Conservation (phyloP, 1,140 invertebrate genomes). For the Mactra quadrangularis region DNA sequence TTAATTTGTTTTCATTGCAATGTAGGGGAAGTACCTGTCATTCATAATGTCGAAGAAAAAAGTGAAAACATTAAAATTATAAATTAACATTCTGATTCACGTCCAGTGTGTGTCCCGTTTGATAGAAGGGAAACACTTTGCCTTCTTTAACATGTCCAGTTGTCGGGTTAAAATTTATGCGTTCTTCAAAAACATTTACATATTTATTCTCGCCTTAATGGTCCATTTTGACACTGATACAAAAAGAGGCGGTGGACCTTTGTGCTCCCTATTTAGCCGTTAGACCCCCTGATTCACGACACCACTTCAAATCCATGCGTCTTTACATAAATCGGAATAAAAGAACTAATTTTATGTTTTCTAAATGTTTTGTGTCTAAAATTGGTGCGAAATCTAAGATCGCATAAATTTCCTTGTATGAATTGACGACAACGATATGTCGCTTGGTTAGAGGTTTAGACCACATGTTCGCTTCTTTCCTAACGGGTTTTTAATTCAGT, state of each 20-base stretch:
- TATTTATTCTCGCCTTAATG: constrained; percentile 32
- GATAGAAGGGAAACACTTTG: too few relatives aligned
- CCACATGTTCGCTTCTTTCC: too few relatives aligned
- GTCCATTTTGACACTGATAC: constrained; percentile 44
- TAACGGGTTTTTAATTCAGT: too few relatives aligned
- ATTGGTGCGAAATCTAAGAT: constrained; percentile 39
- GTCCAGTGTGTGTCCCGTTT: too few relatives aligned
- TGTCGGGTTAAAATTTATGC: constrained; percentile 33
- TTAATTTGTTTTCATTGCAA: too few relatives aligned
- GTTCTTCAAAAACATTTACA: constrained; percentile 42
- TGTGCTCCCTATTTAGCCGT: constrained; percentile 34
- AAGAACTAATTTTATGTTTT: constrained; percentile 56
- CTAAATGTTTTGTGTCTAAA: constrained; percentile 40
- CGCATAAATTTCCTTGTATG: constrained; percentile 42
- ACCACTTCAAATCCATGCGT: constrained; percentile 24
- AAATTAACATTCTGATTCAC: too few relatives aligned
- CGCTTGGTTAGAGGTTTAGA: too few relatives aligned
- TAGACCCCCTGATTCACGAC: constrained; percentile 45
- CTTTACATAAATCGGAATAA: constrained; percentile 12
- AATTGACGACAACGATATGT: too few relatives aligned
- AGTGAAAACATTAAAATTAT: too few relatives aligned
- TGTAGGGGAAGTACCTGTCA: too few relatives aligned
- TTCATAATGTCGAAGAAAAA: too few relatives aligned
- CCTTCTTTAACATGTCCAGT: too few relatives aligned
- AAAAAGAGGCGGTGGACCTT: constrained; percentile 49